phyloP scores from a whole-genome alignment of 2,888 invertebrate genomes.

The Notocelia uddmanniana region DNA sequence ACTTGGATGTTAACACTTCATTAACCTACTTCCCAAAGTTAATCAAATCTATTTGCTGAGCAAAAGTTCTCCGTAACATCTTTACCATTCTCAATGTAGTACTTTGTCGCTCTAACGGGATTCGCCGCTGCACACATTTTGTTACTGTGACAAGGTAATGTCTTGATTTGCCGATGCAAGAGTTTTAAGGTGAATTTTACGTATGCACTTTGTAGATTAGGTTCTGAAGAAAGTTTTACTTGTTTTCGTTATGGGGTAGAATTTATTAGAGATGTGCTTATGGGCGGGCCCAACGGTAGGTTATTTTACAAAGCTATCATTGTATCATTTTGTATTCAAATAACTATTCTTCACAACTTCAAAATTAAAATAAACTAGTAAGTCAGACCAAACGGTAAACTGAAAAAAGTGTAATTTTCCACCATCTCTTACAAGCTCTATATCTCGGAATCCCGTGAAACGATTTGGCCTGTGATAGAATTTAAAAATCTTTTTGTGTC shows the following conservation, averaged over 20 bases:
- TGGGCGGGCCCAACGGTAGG: too few relatives aligned
- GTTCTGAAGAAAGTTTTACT: background rate
- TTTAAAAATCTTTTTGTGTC: too few relatives aligned
- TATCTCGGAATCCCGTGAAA: too few relatives aligned
- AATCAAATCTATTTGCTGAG: slow-evolving; percentile 25
- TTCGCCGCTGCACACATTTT: background rate
- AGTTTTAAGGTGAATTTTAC: background rate
- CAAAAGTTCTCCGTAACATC: slow-evolving; percentile 12
- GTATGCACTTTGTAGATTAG: slow-evolving; percentile 19
- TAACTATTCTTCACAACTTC: too few relatives aligned
- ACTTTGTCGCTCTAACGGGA: slow-evolving; percentile 17
- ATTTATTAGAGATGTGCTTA: too few relatives aligned
- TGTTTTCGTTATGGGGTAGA: background rate
- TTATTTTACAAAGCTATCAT: too few relatives aligned
- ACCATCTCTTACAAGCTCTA: too few relatives aligned
- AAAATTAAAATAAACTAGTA: too few relatives aligned
- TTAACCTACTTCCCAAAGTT: slow-evolving; percentile 26
- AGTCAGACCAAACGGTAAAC: too few relatives aligned
- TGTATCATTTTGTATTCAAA: too few relatives aligned
- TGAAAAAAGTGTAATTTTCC: too few relatives aligned
- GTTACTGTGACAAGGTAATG: slow-evolving; percentile 16
- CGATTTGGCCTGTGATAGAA: too few relatives aligned
- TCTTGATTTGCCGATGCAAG: slow-evolving; percentile 1
- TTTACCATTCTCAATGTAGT: background rate
- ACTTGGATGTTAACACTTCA: slow-evolving; percentile 17